Evolutionary conservation across 2,888 invertebrate genomes (phyloP), one percentile per base, ranked within the genome.

Genomic region (Drosophila mulleri): DNA sequence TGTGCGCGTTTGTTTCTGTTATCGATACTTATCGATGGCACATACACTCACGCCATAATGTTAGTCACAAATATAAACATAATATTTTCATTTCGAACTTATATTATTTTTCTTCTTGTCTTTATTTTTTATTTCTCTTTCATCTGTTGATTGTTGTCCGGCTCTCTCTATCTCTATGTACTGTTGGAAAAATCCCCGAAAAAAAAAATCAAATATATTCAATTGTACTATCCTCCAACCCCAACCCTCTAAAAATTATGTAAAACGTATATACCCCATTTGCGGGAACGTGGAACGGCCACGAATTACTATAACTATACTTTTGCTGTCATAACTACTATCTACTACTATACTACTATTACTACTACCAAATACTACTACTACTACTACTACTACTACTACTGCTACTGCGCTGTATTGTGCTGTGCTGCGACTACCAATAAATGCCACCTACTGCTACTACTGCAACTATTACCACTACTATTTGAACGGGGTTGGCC

Each of bases 211-310:
- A 60, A 32, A 56, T 58, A 41, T 76, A 63, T 56, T 58, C 48
- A 56, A 71, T 58, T 67, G 67, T 75, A 75, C 7, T 26, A 37
- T 52, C 3, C 14, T 16, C 29, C 47, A 11, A 26, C 11, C 11
- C 18, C 23, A 48, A 18, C 2, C 48, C 11, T 26, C 50, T 54
- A 54, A 42, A 56, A 41, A 42, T 18, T 74, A 20, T 50, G 29
- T 80, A 59, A 59, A 68, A 59, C 78, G 58, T 70, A 48, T 48
- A 29, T 6, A 32, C 32, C 26, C n/a, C 9, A 29, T n/a, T 29
- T 5, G 48, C 16, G 47, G 57, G 37, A 37, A n/a, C 37, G 72
- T 39, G 37, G 72, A 72, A 68, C 81, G 80, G 76, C 56, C 79
- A 72, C 77, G 68, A 67, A 20, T 52, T 44, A n/a, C n/a, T n/a